Evolutionary conservation across 2,888 invertebrate species (phyloP), one percentile per base, ranked within the genome.

Genomic region (Baronia brevicornis): DNA sequence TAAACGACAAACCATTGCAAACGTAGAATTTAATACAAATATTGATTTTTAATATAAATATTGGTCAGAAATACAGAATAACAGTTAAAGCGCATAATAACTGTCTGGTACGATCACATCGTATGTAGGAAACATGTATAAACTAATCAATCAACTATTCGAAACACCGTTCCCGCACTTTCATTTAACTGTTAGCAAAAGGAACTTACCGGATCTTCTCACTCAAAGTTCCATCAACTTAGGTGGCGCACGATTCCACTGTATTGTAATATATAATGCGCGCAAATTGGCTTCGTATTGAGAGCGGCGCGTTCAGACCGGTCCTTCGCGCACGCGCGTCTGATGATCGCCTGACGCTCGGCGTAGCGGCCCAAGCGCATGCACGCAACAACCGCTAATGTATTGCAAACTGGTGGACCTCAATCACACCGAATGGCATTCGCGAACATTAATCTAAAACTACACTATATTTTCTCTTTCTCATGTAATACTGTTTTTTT

Each of bases 311-410:
- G 72, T 59, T 45, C 50, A 45, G 49, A 39, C 38, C 41, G 49
- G 28, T 38, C 18, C 48, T 39, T 40, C 43, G 65, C 71, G 70
- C 64, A 44, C 54, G 62, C 71, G 67, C 74, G 64, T 74, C 70
- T 66, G 62, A 43, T 41, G 33, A 45, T 44, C 53, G 49, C 50
- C 46, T 51, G 47, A 49, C 25, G 38, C 36, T 48, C 40, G 43
- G 52, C 51, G 46, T 51, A 48, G 39, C 35, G 38, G 24, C 34
- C 43, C 29, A 39, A 31, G 28, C 27, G 39, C 11, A 25, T 23
- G 41, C 39, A 56, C 61, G 58, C 66, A 61, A 65, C 54, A 41
- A 17, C 26, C 20, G 26, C 21, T 27, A 46, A 51, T 49, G 49
- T 44, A 58, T 68, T 62, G 72, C 74, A 65, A 71, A 65, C 60